These are phyloP conservation scores for Heterotilapia buettikoferi DNA, from an alignment of 2,113 vertebrate species.

Conservation along the genomic window DNA sequence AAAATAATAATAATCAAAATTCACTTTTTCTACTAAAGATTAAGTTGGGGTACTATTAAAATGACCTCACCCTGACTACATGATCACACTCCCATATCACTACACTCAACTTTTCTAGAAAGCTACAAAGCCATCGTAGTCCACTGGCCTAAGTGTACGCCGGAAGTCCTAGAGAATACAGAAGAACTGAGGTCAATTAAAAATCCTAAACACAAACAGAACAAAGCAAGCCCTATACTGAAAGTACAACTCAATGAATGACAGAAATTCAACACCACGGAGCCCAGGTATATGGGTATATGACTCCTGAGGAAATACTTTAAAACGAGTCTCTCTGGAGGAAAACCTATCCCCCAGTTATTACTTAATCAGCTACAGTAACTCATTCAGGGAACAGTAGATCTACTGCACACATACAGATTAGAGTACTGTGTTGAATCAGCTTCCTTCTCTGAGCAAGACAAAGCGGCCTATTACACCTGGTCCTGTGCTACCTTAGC, in stretches of 20 bases:
- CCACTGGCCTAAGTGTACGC: background rate
- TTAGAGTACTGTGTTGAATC: background rate
- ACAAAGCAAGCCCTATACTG: background rate
- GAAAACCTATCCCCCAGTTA: background rate
- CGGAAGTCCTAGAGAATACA: rapidly evolving
- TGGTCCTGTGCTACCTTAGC: background rate
- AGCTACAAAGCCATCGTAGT: background rate
- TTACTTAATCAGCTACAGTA: background rate
- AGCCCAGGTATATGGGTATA: background rate
- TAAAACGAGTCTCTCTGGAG: background rate
- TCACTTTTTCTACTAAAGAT: background rate
- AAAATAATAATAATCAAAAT: background rate
- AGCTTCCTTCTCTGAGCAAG: background rate
- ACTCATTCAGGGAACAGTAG: background rate
- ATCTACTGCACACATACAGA: background rate
- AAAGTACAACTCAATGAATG: background rate
- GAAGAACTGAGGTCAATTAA: background rate
- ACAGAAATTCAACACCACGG: background rate
- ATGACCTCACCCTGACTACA: background rate
- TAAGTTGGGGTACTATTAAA: background rate
- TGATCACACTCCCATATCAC: background rate
- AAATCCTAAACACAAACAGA: background rate
- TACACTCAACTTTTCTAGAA: background rate
- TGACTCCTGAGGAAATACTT: background rate
- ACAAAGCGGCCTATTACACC: rapidly evolving